Evolutionary conservation across 2,797 vertebrate species (phyloP).

Genomic region (Sebastes vulpes): DNA sequence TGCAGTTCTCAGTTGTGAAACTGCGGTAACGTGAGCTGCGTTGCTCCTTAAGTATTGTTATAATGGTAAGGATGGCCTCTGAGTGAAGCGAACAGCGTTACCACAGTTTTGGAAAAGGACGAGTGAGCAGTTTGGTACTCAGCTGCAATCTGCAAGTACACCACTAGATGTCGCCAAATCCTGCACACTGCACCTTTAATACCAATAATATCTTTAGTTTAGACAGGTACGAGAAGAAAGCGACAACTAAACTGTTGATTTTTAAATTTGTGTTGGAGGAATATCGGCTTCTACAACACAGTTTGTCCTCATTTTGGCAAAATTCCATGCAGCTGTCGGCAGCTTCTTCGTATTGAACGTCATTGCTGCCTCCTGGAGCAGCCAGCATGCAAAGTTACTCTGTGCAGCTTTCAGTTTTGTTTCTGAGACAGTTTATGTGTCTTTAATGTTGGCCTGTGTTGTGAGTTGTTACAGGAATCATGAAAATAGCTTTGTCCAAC

Average conservation of each 20-base stretch:
- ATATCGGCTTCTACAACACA: neutral
- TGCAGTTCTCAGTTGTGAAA: neutral
- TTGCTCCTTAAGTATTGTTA: no score
- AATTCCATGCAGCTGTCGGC: neutral
- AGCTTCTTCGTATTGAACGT: neutral
- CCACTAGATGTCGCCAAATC: neutral
- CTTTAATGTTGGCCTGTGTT: slow-evolving; percentile 23
- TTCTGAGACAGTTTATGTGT: slow-evolving; percentile 26
- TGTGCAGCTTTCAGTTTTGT: slow-evolving; percentile 16
- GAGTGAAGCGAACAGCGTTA: neutral
- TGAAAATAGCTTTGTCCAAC: slow-evolving; percentile 19
- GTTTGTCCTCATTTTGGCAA: slow-evolving; percentile 13
- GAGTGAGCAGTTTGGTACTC: no score
- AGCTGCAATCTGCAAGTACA: neutral
- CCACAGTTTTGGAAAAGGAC: no score
- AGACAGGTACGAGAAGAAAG: neutral
- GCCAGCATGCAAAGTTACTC: neutral
- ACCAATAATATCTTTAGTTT: neutral
- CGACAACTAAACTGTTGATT: neutral
- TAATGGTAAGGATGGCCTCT: no score
- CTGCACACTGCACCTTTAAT: neutral
- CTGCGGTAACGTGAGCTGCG: no score
- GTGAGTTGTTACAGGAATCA: slow-evolving; percentile 22
- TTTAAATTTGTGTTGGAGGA: neutral
- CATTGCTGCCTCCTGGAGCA: slow-evolving; percentile 4